A percentile compares a stretch with the other conserved stretches of the same genome.
These are phyloP conservation scores for Arion vulgaris DNA, from an alignment of 1,140 invertebrate genomes.

Conservation along the genomic window DNA sequence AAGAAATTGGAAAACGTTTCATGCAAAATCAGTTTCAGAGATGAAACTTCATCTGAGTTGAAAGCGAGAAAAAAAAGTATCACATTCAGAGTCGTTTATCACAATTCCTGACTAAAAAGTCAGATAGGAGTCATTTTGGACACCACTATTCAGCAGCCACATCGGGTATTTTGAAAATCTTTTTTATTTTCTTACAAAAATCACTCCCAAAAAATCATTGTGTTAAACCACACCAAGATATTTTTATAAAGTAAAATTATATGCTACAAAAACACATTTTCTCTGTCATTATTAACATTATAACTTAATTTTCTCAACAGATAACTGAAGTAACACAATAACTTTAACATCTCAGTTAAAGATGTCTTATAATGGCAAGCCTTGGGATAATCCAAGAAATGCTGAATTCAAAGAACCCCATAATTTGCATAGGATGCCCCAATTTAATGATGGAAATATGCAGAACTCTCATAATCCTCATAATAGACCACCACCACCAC, in stretches of 20 bases:
- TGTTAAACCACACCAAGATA: too few relatives aligned
- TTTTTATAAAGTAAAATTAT: neutral
- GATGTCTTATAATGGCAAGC: neutral
- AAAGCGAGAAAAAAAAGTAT: too few relatives aligned
- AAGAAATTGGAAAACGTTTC: too few relatives aligned
- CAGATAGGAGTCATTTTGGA: too few relatives aligned
- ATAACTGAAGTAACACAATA: neutral
- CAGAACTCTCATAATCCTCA: neutral
- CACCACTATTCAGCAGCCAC: too few relatives aligned
- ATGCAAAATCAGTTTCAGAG: too few relatives aligned
- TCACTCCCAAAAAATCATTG: too few relatives aligned
- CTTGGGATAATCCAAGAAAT: neutral
- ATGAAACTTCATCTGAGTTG: too few relatives aligned
- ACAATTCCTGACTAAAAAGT: too few relatives aligned
- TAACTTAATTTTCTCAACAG: neutral
- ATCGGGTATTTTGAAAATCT: too few relatives aligned
- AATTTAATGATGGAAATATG: neutral
- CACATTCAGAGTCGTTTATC: too few relatives aligned
- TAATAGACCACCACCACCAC: neutral
- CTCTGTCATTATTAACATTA: neutral
- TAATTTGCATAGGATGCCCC: neutral
- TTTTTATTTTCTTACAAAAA: too few relatives aligned
- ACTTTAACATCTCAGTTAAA: neutral
- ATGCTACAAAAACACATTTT: neutral
- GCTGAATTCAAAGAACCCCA: neutral